phyloP scores from a whole-genome alignment of 2,888 invertebrate species.

The Sinohyriopsis cumingii region DNA sequence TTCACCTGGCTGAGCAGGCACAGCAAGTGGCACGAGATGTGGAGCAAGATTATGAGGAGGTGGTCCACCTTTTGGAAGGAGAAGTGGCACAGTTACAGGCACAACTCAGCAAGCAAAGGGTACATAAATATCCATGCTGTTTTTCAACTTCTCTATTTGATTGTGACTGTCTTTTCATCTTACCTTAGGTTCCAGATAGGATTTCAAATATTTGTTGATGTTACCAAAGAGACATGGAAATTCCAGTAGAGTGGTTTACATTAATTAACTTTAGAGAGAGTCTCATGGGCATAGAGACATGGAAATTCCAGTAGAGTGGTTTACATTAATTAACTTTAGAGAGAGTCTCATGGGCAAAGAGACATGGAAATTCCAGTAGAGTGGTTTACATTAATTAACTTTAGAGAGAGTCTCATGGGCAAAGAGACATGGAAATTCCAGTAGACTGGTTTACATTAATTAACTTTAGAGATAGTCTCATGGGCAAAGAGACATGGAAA shows the following conservation, averaged over 20 bases:
- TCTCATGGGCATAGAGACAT: not conserved
- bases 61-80: constrained; percentile 64
- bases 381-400: too few relatives aligned
- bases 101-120: constrained; percentile 44
- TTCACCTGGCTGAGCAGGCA: constrained; percentile 67
- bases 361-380: not conserved
- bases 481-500: too few relatives aligned
- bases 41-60: constrained; percentile 70
- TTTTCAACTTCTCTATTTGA: not conserved
- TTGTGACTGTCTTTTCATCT: too few relatives aligned
- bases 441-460: not conserved
- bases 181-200: too few relatives aligned
- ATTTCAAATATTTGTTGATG: too few relatives aligned
- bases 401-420: too few relatives aligned
- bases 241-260: not conserved
- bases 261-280: too few relatives aligned
- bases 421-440: constrained; percentile 1
- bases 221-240: not conserved
- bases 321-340: too few relatives aligned
- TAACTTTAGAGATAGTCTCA: too few relatives aligned
- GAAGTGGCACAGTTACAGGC: constrained; percentile 62
- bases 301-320: constrained; percentile 1
- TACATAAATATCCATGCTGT: constrained; percentile 18
- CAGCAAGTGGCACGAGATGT: constrained; percentile 65
- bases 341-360: not conserved